These are phyloP conservation scores for Theonella swinhoei DNA, from an alignment of 37 sponge, comb jelly and placozoan genomes.

Conservation along the genomic window DNA sequence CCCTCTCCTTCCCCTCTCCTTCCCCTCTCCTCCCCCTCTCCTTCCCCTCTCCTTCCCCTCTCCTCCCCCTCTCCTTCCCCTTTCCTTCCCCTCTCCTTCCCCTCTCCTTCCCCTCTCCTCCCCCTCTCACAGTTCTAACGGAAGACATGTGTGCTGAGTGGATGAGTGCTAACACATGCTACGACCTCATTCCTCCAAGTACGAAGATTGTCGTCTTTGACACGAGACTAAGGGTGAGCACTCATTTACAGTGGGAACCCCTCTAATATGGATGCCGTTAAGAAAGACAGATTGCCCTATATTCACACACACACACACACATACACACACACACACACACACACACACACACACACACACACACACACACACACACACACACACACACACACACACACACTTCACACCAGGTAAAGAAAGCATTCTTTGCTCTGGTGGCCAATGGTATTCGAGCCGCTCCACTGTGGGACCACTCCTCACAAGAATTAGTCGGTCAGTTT, in stretches of 20 bases:
- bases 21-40: neutral
- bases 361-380: too few relatives aligned
- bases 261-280: too few relatives aligned
- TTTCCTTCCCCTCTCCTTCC: neutral
- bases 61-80: too few relatives aligned
- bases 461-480: conserved; percentile 77
- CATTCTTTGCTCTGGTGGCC: conserved; percentile 85
- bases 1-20: conserved; percentile 4
- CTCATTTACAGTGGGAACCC: neutral
- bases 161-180: conserved; percentile 69
- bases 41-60: neutral
- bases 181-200: conserved; percentile 86
- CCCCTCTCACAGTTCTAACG: neutral
- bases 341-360: too few relatives aligned
- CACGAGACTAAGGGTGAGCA: conserved; percentile 67
- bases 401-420: conserved; percentile 89
- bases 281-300: too few relatives aligned
- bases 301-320: too few relatives aligned
- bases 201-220: conserved; percentile 91
- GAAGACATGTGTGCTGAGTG: conserved; percentile 59
- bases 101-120: neutral
- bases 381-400: too few relatives aligned
- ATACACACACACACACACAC: too few relatives aligned
- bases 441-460: conserved; percentile 91
- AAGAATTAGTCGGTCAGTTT: conserved; percentile 73